These are phyloP conservation scores for Drosophila mauritiana DNA, from an alignment of 1,140 invertebrate genomes.

Conservation along the genomic window DNA sequence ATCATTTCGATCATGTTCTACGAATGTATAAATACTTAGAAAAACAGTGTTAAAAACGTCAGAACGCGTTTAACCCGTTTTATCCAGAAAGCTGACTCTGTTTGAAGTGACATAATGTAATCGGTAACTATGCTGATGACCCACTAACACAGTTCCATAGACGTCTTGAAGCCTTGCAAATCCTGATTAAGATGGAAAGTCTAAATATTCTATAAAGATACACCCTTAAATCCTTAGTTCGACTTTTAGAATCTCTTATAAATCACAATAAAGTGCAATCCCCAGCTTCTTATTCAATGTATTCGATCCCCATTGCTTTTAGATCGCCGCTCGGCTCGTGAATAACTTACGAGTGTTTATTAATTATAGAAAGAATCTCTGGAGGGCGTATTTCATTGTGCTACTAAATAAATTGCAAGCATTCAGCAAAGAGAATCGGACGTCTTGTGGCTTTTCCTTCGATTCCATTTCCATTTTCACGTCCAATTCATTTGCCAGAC, in stretches of 20 bases:
- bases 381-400: constrained; percentile 36
- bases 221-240: too few relatives aligned
- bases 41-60: too few relatives aligned
- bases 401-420: constrained; percentile 45
- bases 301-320: constrained; percentile 8
- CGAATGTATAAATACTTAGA: too few relatives aligned
- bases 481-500: constrained; percentile 30
- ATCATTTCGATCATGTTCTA: too few relatives aligned
- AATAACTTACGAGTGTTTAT: constrained; percentile 62
- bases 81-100: too few relatives aligned
- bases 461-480: constrained; percentile 41
- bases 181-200: constrained; percentile 1
- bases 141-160: background rate
- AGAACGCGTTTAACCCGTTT: too few relatives aligned
- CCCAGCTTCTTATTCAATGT: background rate
- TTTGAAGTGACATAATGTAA: too few relatives aligned
- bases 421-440: constrained; percentile 3
- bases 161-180: background rate
- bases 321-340: constrained; percentile 10
- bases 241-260: background rate
- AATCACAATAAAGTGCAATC: background rate
- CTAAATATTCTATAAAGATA: background rate
- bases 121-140: background rate
- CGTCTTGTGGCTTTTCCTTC: constrained; percentile 44
- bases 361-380: constrained; percentile 47